phyloP scores from a whole-genome alignment of 2,888 invertebrate species.

The Helicoverpa assulta region DNA sequence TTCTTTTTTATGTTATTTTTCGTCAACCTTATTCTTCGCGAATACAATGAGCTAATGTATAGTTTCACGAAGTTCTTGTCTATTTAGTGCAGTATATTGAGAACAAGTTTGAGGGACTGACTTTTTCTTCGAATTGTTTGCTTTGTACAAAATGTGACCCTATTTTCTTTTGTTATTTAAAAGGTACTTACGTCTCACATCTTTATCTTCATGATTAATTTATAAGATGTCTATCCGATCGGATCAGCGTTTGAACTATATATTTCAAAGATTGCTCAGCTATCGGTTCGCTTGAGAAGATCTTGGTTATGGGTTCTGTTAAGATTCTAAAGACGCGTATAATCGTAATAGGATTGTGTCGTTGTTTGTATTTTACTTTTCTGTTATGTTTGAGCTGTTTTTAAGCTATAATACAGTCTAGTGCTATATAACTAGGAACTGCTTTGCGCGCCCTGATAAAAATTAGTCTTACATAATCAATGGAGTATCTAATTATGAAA shows the following conservation, averaged over 20 bases:
- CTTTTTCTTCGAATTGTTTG: conserved; percentile 16
- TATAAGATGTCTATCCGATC: conserved; percentile 29
- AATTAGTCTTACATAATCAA: no score
- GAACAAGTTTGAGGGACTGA: conserved; percentile 48
- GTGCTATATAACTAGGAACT: no score
- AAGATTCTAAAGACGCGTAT: neutral
- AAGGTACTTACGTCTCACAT: conserved; percentile 12
- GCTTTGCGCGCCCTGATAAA: no score
- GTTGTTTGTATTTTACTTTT: neutral
- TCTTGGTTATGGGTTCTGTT: conserved; percentile 4
- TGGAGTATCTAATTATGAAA: no score
- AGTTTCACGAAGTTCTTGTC: conserved; percentile 60
- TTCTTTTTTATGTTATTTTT: conserved; percentile 60
- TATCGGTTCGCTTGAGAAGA: conserved; percentile 8
- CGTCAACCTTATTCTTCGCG: conserved; percentile 54
- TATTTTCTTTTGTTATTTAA: conserved; percentile 42
- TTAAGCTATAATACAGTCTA: neutral
- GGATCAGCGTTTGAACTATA: conserved; percentile 31
- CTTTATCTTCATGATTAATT: conserved; percentile 45
- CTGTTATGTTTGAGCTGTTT: neutral
- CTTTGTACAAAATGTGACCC: conserved; percentile 28
- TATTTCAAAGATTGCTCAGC: conserved; percentile 17
- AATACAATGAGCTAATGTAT: conserved; percentile 71
- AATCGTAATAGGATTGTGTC: neutral
- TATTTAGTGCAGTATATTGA: conserved; percentile 52